Base-by-base conservation (phyloP, 2,113 vertebrate genomes). In the Cebidichthys violaceus region DNA sequence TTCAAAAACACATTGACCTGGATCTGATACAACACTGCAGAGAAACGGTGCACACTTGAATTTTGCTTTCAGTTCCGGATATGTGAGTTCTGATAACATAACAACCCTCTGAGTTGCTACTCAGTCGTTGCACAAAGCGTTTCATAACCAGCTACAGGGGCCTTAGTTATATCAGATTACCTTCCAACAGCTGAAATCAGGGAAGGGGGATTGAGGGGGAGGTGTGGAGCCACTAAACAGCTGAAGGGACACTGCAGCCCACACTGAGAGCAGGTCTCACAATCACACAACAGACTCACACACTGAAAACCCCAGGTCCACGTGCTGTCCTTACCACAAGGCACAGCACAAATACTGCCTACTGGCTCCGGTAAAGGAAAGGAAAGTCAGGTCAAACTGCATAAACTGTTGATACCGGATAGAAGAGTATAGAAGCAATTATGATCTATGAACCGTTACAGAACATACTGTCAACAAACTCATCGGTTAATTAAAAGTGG, bases 101-200 rank as follows among this genome's bases (percentile, higher is more conserved):
- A 61, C 39, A 67, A 39, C 4, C 17, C 18, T 85, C 67, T 31
- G 55, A 77, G 52, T 86, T 90, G 82, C 80, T 80, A 57, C 80
- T 89, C 75, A 74, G 83, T 70, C 43, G 1, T 70, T 81, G 74
- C 60, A 70, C 79, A 89, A 87, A 93, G 82, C 29, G 54, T 92
- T 90, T 91, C 91, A 90, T 84, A 93, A 91, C 86, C 83, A 41
- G 75, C 85, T 68, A 70, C 69, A 86, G 83, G 66, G 89, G 64
- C 89, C 77, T 55, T 81, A 64, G 61, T 83, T 79, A 79, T 92
- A 93, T 96, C 95, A 64, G 67, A 89, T 96, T 95, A 93, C 95
- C 95, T 68, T 87, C 88, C 91, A 94, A 94, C 87, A 94, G 94
- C 93, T 95, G 94, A 96, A 95, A 94, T 92, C 76, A 85, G 81